These are phyloP conservation scores for Acipenser transmontanus DNA, from an alignment of 2,797 vertebrate species.

Conservation along the genomic window DNA sequence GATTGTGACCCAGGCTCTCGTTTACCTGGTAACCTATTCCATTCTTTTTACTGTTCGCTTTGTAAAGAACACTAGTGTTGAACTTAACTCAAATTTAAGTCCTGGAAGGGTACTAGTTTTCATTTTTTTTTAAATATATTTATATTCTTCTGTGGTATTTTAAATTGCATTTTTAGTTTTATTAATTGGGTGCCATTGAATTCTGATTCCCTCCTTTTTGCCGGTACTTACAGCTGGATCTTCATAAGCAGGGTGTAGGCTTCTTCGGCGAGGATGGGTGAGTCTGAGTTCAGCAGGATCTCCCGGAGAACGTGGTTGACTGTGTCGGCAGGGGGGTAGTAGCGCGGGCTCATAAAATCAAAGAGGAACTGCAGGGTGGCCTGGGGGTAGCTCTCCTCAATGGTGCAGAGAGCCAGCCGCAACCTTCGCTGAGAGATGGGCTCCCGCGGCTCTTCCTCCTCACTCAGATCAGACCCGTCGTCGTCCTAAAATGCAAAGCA, in stretches of 20 bases:
- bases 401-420: slow-evolving; percentile 73
- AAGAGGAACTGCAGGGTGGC: slow-evolving; percentile 82
- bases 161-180: background rate
- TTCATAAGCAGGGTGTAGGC: slow-evolving; percentile 83
- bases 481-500: background rate
- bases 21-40: too few species aligned
- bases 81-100: too few species aligned
- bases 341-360: slow-evolving; percentile 71
- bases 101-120: too few species aligned
- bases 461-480: slow-evolving; percentile 18
- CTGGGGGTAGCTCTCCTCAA: slow-evolving; percentile 76
- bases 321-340: slow-evolving; percentile 71
- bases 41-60: too few species aligned
- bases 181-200: slow-evolving; percentile 3
- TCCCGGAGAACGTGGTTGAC: slow-evolving; percentile 65
- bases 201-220: too few species aligned
- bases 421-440: slow-evolving; percentile 70
- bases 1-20: too few species aligned
- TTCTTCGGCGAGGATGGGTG: slow-evolving; percentile 58
- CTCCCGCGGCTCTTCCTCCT: slow-evolving; percentile 39
- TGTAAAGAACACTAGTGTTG: too few species aligned
- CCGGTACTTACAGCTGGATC: slow-evolving; percentile 75
- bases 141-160: background rate
- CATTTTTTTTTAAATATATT: too few species aligned
- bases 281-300: slow-evolving; percentile 65